Evolutionary conservation across 1,140 invertebrate species (phyloP).

Genomic region (Ooceraea biroi): DNA sequence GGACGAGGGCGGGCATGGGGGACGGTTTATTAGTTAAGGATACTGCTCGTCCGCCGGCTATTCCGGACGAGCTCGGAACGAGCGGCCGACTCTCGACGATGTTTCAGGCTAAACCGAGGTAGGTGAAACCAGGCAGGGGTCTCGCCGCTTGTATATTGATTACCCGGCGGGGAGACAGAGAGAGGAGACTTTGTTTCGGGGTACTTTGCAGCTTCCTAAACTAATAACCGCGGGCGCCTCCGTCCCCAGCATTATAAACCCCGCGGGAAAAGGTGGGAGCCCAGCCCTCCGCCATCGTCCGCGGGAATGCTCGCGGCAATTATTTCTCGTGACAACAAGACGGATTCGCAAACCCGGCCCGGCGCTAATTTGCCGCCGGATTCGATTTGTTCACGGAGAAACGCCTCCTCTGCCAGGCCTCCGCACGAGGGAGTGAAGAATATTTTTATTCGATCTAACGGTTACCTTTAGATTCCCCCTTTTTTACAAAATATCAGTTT

Average conservation of each 20-base stretch:
- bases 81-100: slow-evolving; percentile 44
- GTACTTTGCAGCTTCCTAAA: slow-evolving; percentile 83
- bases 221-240: slow-evolving; percentile 82
- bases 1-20: slow-evolving; percentile 22
- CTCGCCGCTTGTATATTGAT: slow-evolving; percentile 81
- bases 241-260: slow-evolving; percentile 73
- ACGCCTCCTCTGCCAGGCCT: slow-evolving; percentile 5
- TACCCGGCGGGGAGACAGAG: slow-evolving; percentile 74
- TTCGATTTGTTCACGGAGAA: slow-evolving; percentile 70
- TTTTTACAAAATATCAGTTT: no score
- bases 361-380: slow-evolving; percentile 78
- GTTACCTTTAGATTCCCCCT: background rate
- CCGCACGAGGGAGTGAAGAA: no score
- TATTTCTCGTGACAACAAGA: slow-evolving; percentile 75
- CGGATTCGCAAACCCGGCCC: slow-evolving; percentile 62
- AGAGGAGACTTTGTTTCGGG: slow-evolving; percentile 77
- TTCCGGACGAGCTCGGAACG: slow-evolving; percentile 41
- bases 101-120: slow-evolving; percentile 61
- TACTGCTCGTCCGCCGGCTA: slow-evolving; percentile 49
- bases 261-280: slow-evolving; percentile 56
- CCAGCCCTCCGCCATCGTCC: slow-evolving; percentile 45
- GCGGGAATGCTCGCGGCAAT: slow-evolving; percentile 68
- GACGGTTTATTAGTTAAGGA: slow-evolving; percentile 69
- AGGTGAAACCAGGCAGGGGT: slow-evolving; percentile 73
- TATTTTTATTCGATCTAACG: background rate